Percentiles rank a stretch among this genome's conserved stretches.
These are phyloP conservation scores for Cololabis saira DNA, from an alignment of 2,113 vertebrate species.

Conservation along the genomic window DNA sequence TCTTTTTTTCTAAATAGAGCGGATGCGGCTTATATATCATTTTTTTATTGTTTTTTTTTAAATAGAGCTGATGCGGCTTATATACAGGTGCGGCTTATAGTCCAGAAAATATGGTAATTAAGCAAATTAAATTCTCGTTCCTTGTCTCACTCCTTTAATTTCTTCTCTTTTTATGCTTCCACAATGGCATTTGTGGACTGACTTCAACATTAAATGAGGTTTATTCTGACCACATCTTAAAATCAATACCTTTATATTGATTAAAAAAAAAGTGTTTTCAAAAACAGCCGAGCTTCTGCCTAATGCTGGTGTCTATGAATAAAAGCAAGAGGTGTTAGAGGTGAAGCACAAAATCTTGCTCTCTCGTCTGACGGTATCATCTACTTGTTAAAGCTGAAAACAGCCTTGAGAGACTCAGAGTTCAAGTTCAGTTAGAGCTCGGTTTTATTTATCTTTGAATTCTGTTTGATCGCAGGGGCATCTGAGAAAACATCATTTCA, in stretches of 20 bases:
- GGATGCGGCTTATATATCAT: too few relatives aligned
- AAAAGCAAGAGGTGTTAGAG: too few relatives aligned
- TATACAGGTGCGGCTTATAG: too few relatives aligned
- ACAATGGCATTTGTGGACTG: background rate
- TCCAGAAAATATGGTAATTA: background rate
- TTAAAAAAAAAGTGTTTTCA: too few relatives aligned
- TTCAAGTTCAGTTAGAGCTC: background rate
- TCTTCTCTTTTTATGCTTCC: too few relatives aligned
- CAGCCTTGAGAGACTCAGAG: slow-evolving; percentile 10
- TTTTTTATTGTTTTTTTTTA: too few relatives aligned
- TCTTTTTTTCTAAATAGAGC: too few relatives aligned
- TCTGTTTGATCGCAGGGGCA: slow-evolving; percentile 32
- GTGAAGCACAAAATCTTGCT: background rate
- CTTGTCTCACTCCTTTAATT: background rate
- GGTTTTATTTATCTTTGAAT: slow-evolving; percentile 43
- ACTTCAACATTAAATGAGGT: background rate
- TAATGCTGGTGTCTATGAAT: too few relatives aligned
- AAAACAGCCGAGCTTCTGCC: too few relatives aligned
- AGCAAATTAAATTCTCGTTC: background rate
- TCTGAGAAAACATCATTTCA: slow-evolving; percentile 12
- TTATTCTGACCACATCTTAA: too few relatives aligned
- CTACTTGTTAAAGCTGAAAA: background rate
- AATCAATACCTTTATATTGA: too few relatives aligned
- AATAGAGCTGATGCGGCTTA: too few relatives aligned
- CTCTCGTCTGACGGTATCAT: background rate